These are phyloP conservation scores for Ceratitis capitata DNA, from an alignment of 1,140 invertebrate species.

Conservation along the genomic window DNA sequence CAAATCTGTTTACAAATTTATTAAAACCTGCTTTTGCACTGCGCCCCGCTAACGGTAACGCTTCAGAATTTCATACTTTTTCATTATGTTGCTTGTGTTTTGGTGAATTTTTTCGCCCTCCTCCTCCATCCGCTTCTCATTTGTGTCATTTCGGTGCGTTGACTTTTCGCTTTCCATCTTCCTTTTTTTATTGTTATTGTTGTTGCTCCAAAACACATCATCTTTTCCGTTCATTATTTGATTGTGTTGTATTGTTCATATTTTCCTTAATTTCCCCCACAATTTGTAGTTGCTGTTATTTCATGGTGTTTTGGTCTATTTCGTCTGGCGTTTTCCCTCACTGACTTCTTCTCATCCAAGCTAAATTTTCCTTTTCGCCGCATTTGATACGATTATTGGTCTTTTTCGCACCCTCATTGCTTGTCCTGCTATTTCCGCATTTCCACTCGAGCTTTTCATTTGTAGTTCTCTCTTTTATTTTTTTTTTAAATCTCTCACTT, in stretches of 20 bases:
- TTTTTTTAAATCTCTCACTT: background rate
- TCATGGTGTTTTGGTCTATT: background rate
- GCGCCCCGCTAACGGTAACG: background rate
- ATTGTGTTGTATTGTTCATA: background rate
- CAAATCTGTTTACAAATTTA: constrained; percentile 66
- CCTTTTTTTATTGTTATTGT: background rate
- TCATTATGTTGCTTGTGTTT: background rate
- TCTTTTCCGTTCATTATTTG: background rate
- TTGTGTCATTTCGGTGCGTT: background rate
- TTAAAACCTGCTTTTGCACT: constrained; percentile 53
- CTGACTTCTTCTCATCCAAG: background rate
- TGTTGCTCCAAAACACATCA: background rate
- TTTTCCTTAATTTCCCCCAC: background rate
- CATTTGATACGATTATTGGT: background rate
- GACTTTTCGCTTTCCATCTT: background rate
- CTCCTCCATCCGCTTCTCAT: background rate
- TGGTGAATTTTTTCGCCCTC: background rate
- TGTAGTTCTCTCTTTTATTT: background rate
- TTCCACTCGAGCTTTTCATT: background rate
- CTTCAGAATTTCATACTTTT: too few species aligned
- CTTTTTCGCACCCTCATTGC: background rate
- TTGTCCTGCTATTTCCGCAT: background rate
- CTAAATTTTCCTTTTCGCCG: background rate
- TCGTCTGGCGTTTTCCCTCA: background rate
- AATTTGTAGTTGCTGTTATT: too few species aligned